phyloP scores from a whole-genome alignment of 2,113 vertebrate genomes.

The Leptobrachium ailaonicum region DNA sequence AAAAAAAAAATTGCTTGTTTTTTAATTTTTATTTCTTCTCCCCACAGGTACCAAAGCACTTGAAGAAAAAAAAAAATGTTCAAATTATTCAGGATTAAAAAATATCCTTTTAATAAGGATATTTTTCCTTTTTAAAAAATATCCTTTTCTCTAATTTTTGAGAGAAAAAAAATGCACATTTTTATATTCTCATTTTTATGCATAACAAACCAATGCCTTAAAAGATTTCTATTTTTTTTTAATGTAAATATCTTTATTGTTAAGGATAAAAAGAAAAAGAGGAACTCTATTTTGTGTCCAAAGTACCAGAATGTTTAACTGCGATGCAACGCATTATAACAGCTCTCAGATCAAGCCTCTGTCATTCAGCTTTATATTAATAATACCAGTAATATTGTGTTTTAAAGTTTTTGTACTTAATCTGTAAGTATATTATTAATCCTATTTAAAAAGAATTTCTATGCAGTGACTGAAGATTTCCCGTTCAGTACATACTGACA shows the following conservation, averaged over 20 bases:
- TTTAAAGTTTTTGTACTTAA: too few relatives aligned
- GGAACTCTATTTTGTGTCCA: constrained; percentile 79
- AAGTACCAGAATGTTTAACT: constrained; percentile 67
- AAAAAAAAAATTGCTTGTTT: too few relatives aligned
- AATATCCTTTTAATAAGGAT: not conserved
- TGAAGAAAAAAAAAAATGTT: not conserved
- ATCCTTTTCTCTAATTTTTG: constrained; percentile 65
- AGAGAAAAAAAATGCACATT: constrained; percentile 52
- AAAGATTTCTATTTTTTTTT: constrained; percentile 76
- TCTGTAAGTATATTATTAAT: constrained; percentile 5
- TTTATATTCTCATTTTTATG: constrained; percentile 59
- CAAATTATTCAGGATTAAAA: too few relatives aligned
- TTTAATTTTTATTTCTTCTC: constrained; percentile 22
- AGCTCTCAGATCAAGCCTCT: constrained; percentile 46
- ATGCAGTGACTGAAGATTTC: constrained; percentile 54
- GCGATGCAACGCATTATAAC: constrained; percentile 61
- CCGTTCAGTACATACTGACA: not conserved
- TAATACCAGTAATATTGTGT: constrained; percentile 51
- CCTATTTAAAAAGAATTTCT: constrained; percentile 74
- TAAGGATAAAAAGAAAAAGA: constrained; percentile 37
- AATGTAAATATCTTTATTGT: constrained; percentile 78
- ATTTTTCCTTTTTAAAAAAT: constrained; percentile 63
- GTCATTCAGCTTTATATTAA: constrained; percentile 64
- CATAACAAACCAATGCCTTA: constrained; percentile 80
- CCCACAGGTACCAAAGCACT: constrained; percentile 62